Conservation (phyloP, 2,888 invertebrate species). For the Limnephilus marmoratus region DNA sequence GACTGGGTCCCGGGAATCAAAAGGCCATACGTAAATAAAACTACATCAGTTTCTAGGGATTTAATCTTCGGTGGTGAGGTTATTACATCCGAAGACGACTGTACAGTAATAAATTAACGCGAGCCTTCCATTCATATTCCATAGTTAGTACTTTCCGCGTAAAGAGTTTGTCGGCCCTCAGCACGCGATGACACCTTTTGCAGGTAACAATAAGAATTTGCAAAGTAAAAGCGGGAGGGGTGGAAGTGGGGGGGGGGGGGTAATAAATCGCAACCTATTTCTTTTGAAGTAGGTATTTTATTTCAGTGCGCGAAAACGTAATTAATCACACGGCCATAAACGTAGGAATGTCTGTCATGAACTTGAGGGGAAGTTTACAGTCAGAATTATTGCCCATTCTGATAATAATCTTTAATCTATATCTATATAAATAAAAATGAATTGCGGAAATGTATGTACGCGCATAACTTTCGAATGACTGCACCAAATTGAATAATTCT, state of each 20-base stretch:
- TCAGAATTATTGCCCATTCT: not conserved
- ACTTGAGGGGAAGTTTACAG: not conserved
- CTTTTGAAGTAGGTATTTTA: not conserved
- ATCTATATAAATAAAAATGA: too few relatives aligned
- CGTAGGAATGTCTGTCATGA: not conserved
- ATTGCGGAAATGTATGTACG: too few relatives aligned
- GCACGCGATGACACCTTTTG: not conserved
- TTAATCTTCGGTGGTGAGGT: too few relatives aligned
- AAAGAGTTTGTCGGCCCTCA: not conserved
- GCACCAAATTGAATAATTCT: too few relatives aligned
- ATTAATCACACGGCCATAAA: not conserved
- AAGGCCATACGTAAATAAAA: too few relatives aligned
- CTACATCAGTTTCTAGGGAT: too few relatives aligned
- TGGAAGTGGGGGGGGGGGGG: not conserved
- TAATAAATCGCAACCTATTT: not conserved
- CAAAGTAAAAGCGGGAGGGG: not conserved
- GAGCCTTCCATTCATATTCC: too few relatives aligned
- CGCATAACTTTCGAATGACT: too few relatives aligned
- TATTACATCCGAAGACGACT: too few relatives aligned
- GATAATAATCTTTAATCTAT: too few relatives aligned
- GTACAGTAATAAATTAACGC: too few relatives aligned
- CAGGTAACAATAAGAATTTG: slow-evolving; percentile 2
- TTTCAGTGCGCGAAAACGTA: not conserved
- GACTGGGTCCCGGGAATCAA: too few relatives aligned
- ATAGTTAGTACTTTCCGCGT: not conserved